Evolutionary conservation across 1,140 invertebrate genomes (phyloP).

Genomic region (Eciton burchellii): DNA sequence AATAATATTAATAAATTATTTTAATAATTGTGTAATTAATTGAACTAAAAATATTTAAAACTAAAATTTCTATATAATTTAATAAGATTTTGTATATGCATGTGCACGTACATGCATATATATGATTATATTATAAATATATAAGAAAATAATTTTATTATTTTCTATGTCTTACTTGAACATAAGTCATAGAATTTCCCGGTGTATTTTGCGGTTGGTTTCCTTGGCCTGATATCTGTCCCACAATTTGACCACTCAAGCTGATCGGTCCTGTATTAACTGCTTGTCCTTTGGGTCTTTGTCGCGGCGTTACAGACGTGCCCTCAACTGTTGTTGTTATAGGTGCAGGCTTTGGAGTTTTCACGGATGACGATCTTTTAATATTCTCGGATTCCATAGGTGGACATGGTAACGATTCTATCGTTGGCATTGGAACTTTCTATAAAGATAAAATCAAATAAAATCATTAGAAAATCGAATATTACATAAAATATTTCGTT

Average conservation of each 20-base stretch:
- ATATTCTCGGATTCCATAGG: conserved; percentile 88
- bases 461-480: not conserved
- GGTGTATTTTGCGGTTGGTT: conserved; percentile 75
- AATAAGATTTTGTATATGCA: too few relatives aligned
- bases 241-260: conserved; percentile 83
- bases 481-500: not conserved
- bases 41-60: conserved; percentile 67
- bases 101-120: too few relatives aligned
- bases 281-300: conserved; percentile 91
- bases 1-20: too few relatives aligned
- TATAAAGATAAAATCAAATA: conserved; percentile 76
- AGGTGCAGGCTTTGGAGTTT: conserved; percentile 85
- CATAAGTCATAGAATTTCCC: conserved; percentile 77
- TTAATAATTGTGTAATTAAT: conserved; percentile 38
- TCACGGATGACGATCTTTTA: conserved; percentile 87
- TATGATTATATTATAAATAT: conserved; percentile 74
- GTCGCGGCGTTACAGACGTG: conserved; percentile 94
- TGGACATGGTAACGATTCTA: conserved; percentile 89
- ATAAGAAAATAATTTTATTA: too few relatives aligned
- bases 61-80: too few relatives aligned
- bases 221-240: conserved; percentile 84
- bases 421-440: conserved; percentile 88
- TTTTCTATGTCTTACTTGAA: conserved; percentile 77
- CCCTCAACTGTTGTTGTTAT: conserved; percentile 87
- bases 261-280: conserved; percentile 83